phyloP scores from a whole-genome alignment of 64 coral and sea anemone genomes.

The Dendrophyllia cribrosa region DNA sequence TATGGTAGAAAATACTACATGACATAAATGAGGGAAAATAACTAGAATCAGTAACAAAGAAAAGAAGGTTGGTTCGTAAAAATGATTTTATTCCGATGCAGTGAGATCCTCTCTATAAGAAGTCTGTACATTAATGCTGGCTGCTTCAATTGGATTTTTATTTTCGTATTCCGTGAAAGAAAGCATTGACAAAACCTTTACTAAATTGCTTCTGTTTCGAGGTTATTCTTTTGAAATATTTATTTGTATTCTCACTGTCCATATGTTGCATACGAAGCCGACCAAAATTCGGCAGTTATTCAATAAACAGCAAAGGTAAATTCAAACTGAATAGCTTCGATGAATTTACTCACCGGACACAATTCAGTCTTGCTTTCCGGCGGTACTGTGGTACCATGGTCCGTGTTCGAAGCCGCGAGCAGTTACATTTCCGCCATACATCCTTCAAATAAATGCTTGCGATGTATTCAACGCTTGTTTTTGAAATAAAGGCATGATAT shows the following conservation, averaged over 20 bases:
- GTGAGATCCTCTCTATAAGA: neutral
- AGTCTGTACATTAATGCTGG: neutral
- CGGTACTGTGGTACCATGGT: too few relatives aligned
- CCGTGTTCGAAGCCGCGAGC: too few relatives aligned
- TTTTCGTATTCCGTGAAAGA: neutral
- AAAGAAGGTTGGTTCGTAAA: neutral
- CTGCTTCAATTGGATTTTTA: neutral
- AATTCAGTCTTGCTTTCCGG: neutral
- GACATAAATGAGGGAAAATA: too few relatives aligned
- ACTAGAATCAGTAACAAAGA: too few relatives aligned
- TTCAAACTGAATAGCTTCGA: neutral
- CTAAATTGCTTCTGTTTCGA: neutral
- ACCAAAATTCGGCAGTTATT: neutral
- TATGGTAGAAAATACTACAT: too few relatives aligned
- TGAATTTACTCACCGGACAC: conserved; percentile 21
- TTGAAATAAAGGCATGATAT: neutral
- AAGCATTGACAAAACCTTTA: neutral
- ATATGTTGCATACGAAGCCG: neutral
- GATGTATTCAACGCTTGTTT: neutral
- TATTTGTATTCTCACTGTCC: too few relatives aligned
- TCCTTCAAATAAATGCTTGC: neutral
- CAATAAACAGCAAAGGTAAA: neutral
- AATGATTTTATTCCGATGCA: too few relatives aligned
- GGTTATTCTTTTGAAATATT: too few relatives aligned
- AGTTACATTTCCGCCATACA: too few relatives aligned